Percentiles rank a stretch among this genome's conserved stretches.
phyloP scores from a whole-genome alignment of 2,888 invertebrate genomes.

The Scotopteryx bipunctaria region DNA sequence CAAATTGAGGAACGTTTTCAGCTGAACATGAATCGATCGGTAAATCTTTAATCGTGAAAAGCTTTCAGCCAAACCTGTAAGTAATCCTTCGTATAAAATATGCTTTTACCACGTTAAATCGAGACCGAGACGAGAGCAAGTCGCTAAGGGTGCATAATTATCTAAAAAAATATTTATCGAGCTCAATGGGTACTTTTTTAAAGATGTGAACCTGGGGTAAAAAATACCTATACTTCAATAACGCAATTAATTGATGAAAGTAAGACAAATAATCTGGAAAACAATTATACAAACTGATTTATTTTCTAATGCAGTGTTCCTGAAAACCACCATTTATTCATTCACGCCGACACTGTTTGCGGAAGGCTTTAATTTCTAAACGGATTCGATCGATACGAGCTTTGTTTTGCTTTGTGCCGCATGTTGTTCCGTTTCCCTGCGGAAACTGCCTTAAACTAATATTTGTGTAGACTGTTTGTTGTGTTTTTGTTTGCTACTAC shows the following conservation, averaged over 20 bases:
- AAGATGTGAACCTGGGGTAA: too few species aligned
- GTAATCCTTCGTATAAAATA: background rate
- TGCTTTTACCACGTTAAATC: too few species aligned
- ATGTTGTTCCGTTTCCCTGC: constrained; percentile 20
- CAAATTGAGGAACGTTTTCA: constrained; percentile 15
- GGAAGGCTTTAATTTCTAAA: constrained; percentile 31
- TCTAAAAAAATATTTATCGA: too few species aligned
- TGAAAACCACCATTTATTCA: constrained; percentile 9
- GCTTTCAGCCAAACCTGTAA: background rate
- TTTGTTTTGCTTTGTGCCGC: constrained; percentile 30
- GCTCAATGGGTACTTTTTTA: too few species aligned
- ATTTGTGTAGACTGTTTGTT: constrained; percentile 1
- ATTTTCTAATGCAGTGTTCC: constrained; percentile 1
- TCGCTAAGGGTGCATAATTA: too few species aligned
- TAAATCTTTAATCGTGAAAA: constrained; percentile 1
- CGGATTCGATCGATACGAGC: constrained; percentile 30
- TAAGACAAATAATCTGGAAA: too few species aligned
- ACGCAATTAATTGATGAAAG: too few species aligned
- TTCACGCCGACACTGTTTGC: constrained; percentile 11
- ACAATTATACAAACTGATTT: background rate
- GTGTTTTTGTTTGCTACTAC: constrained; percentile 1
- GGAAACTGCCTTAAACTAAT: constrained; percentile 9
- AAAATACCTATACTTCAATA: too few species aligned
- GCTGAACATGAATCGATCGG: constrained; percentile 7
- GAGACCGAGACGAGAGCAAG: too few species aligned